These are phyloP conservation scores for Luperina nickerlii DNA, from an alignment of 2,888 invertebrate genomes.

Conservation along the genomic window DNA sequence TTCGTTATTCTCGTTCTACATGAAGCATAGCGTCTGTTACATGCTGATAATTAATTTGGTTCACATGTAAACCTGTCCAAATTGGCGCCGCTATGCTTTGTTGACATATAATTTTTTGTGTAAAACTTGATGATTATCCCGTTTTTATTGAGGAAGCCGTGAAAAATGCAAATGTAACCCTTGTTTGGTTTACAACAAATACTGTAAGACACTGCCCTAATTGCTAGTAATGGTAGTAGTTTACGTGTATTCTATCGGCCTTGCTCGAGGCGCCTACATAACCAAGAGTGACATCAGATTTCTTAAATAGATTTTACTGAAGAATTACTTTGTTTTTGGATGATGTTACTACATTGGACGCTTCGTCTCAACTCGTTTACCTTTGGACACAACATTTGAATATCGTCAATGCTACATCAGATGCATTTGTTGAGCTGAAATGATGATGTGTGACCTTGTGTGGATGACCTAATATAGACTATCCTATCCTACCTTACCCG, in stretches of 20 bases:
- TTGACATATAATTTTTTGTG: conserved; percentile 76
- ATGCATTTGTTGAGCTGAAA: background rate
- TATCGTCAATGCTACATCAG: conserved; percentile 40
- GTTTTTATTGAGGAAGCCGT: conserved; percentile 46
- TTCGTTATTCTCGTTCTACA: conserved; percentile 71
- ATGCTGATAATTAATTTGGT: conserved; percentile 52
- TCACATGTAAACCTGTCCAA: conserved; percentile 47
- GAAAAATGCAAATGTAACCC: conserved; percentile 31
- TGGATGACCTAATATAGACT: conserved; percentile 19
- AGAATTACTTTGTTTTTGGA: conserved; percentile 75
- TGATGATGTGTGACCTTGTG: background rate
- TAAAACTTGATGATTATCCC: conserved; percentile 32
- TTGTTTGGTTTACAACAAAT: conserved; percentile 42
- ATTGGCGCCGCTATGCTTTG: conserved; percentile 72
- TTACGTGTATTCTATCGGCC: conserved; percentile 75
- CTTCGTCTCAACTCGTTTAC: conserved; percentile 57
- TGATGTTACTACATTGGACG: conserved; percentile 47
- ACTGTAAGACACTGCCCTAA: conserved; percentile 63
- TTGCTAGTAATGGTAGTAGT: conserved; percentile 70
- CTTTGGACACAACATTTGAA: conserved; percentile 56
- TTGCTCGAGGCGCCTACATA: conserved; percentile 83
- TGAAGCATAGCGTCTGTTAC: conserved; percentile 65
- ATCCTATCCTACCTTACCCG: too few species aligned
- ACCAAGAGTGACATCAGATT: conserved; percentile 85
- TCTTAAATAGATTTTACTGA: conserved; percentile 85